A percentile compares a stretch with the other conserved stretches of the same genome.
phyloP scores from a whole-genome alignment of 2,888 invertebrate genomes.

The Eupithecia exiguata region DNA sequence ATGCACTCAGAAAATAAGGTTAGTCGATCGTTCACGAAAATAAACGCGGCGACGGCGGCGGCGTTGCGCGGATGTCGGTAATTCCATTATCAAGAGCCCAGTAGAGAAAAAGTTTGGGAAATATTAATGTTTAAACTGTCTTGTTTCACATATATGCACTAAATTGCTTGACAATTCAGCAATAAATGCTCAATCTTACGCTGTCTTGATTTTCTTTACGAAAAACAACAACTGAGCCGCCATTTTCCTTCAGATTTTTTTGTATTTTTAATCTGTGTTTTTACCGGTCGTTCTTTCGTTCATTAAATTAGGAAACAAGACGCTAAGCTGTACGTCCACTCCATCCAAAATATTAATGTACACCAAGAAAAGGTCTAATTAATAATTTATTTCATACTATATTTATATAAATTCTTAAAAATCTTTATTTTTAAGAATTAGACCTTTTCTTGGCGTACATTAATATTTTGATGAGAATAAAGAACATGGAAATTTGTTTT shows the following conservation, averaged over 20 bases:
- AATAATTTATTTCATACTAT: no score
- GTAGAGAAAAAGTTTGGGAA: neutral
- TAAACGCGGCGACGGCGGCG: constrained; percentile 41
- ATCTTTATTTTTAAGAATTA: no score
- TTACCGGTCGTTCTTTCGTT: neutral
- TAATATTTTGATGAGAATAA: no score
- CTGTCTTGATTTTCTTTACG: neutral
- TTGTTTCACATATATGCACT: neutral
- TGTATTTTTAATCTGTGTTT: neutral
- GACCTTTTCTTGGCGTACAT: no score
- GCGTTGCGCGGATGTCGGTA: constrained; percentile 26
- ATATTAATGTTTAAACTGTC: neutral
- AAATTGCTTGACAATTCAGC: neutral
- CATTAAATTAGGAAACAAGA: neutral
- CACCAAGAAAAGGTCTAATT: no score
- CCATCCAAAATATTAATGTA: no score
- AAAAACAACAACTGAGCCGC: constrained; percentile 71
- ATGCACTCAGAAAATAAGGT: constrained; percentile 29
- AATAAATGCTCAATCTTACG: neutral
- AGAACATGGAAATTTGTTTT: no score
- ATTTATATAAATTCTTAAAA: no score
- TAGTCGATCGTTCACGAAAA: constrained; percentile 40
- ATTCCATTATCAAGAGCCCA: neutral
- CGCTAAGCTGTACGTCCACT: no score
- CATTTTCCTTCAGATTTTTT: constrained; percentile 61